A percentile compares a stretch with the other conserved stretches of the same genome.
These are phyloP conservation scores for Bactericera cockerelli DNA, from an alignment of 1,140 invertebrate species.

Conservation along the genomic window DNA sequence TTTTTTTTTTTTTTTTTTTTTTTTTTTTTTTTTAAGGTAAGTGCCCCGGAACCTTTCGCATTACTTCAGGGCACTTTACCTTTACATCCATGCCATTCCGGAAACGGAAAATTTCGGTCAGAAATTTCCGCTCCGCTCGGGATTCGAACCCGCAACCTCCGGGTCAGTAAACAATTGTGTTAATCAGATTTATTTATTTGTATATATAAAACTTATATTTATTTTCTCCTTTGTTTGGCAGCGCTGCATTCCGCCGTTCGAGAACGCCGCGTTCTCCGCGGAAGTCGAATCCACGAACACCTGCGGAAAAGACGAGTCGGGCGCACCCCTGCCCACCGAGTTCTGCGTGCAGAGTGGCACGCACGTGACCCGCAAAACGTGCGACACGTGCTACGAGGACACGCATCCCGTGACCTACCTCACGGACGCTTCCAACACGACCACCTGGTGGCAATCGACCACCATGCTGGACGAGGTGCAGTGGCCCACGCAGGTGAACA, in stretches of 20 bases:
- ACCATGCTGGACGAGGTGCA: constrained; percentile 90
- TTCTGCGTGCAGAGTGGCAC: constrained; percentile 84
- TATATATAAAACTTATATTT: too few species aligned
- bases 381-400: constrained; percentile 41
- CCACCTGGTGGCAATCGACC: constrained; percentile 97
- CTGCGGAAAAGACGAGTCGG: constrained; percentile 51
- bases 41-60: too few species aligned
- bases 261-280: constrained; percentile 83
- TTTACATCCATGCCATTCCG: too few species aligned
- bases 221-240: constrained; percentile 30
- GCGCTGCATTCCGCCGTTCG: constrained; percentile 90
- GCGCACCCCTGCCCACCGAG: constrained; percentile 35
- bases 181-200: too few species aligned
- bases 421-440: constrained; percentile 82
- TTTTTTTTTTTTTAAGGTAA: too few species aligned
- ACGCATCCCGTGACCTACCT: constrained; percentile 52
- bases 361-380: constrained; percentile 37
- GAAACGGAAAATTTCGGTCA: too few species aligned
- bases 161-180: too few species aligned
- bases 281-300: constrained; percentile 87
- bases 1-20: too few species aligned
- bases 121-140: too few species aligned
- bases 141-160: too few species aligned
- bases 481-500: constrained; percentile 76
- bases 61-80: too few species aligned